Conservation (phyloP, 2,113 vertebrate genomes). For the Cinclus cinclus region DNA sequence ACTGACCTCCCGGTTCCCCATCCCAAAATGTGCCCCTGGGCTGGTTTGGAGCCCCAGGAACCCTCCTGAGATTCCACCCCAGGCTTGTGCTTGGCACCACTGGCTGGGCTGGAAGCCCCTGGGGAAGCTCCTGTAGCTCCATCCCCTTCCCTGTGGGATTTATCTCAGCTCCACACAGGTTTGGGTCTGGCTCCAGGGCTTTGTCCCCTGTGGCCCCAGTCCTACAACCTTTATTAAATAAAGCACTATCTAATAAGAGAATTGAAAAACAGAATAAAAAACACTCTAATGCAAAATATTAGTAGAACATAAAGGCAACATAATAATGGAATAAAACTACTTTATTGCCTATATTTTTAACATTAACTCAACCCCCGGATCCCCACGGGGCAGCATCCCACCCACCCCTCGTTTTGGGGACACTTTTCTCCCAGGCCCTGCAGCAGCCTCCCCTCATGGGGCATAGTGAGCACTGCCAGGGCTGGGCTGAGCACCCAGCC, state of each 20-base stretch:
- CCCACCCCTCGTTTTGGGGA: neutral
- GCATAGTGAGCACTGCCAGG: no score
- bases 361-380: no score
- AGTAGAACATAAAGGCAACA: neutral
- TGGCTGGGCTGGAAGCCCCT: neutral
- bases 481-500: neutral
- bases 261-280: neutral
- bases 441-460: neutral
- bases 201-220: neutral
- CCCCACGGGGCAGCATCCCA: fast-evolving
- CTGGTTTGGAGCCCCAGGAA: neutral
- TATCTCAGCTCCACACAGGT: neutral
- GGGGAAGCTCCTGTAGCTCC: neutral
- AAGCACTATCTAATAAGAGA: neutral
- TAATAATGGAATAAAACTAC: neutral
- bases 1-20: no score
- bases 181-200: neutral
- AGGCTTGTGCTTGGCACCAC: neutral
- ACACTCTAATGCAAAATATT: no score
- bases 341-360: neutral
- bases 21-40: neutral
- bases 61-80: neutral
- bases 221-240: neutral
- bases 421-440: no score
- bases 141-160: neutral